These are phyloP conservation scores for Manis crassicaudata DNA, from an alignment of 2,797 vertebrate genomes.

Conservation along the genomic window DNA sequence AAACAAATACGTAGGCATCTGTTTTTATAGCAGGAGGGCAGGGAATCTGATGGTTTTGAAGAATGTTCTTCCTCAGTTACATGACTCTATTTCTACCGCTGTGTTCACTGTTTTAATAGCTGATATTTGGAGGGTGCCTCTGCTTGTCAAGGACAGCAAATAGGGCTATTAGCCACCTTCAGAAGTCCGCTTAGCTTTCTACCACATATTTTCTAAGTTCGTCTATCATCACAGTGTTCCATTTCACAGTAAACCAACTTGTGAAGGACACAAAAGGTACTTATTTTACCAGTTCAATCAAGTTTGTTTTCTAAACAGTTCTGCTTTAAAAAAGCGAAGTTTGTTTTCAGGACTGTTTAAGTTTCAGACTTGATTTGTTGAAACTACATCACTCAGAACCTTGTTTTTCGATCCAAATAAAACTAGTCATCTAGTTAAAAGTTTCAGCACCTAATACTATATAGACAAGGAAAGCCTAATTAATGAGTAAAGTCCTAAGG, in stretches of 20 bases:
- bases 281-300: slow-evolving; percentile 2
- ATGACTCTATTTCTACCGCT: neutral
- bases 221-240: neutral
- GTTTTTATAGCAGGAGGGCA: neutral
- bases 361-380: slow-evolving; percentile 19
- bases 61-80: neutral
- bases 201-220: neutral
- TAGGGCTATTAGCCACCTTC: neutral
- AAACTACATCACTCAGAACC: slow-evolving; percentile 4
- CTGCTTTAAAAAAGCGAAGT: neutral
- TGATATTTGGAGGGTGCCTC: neutral
- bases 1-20: neutral
- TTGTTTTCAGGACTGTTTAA: neutral
- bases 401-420: slow-evolving; percentile 47
- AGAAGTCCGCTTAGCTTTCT: neutral
- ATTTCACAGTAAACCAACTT: slow-evolving; percentile 43
- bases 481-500: neutral
- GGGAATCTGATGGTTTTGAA: neutral
- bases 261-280: slow-evolving; percentile 2
- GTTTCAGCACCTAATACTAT: neutral
- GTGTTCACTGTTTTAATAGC: neutral
- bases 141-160: neutral
- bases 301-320: slow-evolving; percentile 26
- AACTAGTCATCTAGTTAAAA: slow-evolving; percentile 46
- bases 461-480: slow-evolving; percentile 35